Percentiles rank a stretch among this genome's conserved stretches.
These are phyloP conservation scores for Menidia beryllina DNA, from an alignment of 2,113 vertebrate species.

Conservation along the genomic window DNA sequence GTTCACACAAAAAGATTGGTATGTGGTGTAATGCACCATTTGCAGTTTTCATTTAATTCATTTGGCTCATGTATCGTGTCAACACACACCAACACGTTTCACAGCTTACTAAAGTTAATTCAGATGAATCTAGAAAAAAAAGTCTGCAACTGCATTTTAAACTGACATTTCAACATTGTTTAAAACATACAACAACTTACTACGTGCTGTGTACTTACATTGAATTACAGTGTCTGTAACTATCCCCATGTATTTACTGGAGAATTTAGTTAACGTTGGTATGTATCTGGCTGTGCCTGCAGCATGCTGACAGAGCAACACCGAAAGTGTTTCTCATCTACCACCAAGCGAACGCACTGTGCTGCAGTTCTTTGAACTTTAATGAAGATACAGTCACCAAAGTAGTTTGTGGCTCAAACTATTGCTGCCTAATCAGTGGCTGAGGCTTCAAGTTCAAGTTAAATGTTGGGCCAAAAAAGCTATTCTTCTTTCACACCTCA, in stretches of 20 bases:
- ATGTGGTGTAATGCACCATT: neutral
- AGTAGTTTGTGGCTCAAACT: too few relatives aligned
- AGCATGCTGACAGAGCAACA: too few relatives aligned
- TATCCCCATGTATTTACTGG: neutral
- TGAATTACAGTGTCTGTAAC: neutral
- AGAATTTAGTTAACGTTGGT: neutral
- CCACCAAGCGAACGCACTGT: too few relatives aligned
- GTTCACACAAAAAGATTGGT: constrained; percentile 1
- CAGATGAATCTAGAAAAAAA: too few relatives aligned
- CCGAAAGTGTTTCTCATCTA: too few relatives aligned
- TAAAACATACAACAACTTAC: neutral
- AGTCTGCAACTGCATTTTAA: neutral
- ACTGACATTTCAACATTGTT: neutral
- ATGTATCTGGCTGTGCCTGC: neutral
- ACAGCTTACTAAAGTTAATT: neutral
- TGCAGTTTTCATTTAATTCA: neutral
- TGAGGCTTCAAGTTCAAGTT: too few relatives aligned
- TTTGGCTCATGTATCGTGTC: neutral
- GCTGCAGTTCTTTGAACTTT: too few relatives aligned
- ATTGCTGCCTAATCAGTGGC: too few relatives aligned
- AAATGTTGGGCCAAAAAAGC: too few relatives aligned
- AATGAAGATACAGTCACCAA: too few relatives aligned
- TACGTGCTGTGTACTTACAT: neutral
- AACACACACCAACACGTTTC: neutral
- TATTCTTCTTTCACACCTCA: too few relatives aligned